These are phyloP conservation scores for Oryzias javanicus DNA, from an alignment of 2,113 vertebrate genomes.

Conservation along the genomic window DNA sequence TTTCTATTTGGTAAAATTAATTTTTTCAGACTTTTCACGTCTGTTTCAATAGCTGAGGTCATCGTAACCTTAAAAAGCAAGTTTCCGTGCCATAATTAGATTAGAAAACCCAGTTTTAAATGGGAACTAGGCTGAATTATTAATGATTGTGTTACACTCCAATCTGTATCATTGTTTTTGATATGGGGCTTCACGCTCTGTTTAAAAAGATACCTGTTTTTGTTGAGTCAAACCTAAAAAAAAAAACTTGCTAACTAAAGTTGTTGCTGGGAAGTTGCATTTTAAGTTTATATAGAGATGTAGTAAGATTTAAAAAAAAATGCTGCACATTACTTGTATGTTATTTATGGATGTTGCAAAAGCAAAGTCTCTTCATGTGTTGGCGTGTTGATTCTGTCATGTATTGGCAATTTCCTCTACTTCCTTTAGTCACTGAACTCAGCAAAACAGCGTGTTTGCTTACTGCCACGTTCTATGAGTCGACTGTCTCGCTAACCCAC, in stretches of 20 bases:
- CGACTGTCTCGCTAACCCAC: background rate
- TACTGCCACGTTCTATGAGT: background rate
- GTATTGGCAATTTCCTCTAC: background rate
- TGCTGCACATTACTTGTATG: slow-evolving; percentile 25
- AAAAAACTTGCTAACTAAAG: no score
- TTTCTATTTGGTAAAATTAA: background rate
- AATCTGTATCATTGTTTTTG: background rate
- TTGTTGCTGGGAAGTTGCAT: no score
- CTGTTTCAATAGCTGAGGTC: background rate
- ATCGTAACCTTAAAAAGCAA: background rate
- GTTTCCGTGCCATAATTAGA: no score
- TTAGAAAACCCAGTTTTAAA: background rate
- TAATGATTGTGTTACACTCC: background rate
- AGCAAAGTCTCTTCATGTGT: background rate
- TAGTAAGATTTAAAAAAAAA: background rate
- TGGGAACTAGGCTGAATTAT: background rate
- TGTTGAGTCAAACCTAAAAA: background rate
- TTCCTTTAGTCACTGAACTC: background rate
- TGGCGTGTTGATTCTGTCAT: no score
- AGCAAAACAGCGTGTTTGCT: no score
- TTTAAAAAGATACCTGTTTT: background rate
- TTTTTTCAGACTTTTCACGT: background rate
- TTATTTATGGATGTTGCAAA: slow-evolving; percentile 10
- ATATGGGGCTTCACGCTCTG: background rate
- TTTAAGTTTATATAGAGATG: no score